phyloP scores from a whole-genome alignment of 2,113 vertebrate species.

The Ctenodactylus gundi region DNA sequence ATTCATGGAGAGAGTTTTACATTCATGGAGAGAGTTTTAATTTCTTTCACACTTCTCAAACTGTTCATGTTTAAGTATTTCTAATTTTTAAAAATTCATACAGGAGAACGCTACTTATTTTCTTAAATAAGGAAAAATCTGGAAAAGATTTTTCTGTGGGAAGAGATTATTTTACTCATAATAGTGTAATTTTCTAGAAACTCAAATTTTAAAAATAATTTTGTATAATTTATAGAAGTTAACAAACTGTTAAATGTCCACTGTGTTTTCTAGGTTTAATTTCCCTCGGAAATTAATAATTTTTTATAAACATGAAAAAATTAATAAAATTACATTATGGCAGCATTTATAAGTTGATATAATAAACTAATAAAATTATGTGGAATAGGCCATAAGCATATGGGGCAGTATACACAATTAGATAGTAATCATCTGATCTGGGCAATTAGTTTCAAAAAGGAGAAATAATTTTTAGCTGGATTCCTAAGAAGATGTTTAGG shows the following conservation, averaged over 20 bases:
- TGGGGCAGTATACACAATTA: not conserved
- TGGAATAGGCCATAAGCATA: conserved; percentile 1
- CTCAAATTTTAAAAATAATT: conserved; percentile 10
- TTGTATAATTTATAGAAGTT: conserved; percentile 20
- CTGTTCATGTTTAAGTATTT: conserved; percentile 34
- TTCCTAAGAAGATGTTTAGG: conserved; percentile 31
- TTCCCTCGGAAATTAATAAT: conserved; percentile 1
- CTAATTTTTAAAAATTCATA: conserved; percentile 24
- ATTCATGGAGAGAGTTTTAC: no score
- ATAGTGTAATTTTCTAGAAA: not conserved
- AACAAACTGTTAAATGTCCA: not conserved
- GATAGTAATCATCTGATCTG: not conserved
- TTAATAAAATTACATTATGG: not conserved
- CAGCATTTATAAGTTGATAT: not conserved
- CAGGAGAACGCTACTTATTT: not conserved
- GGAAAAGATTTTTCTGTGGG: conserved; percentile 37
- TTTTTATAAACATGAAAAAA: not conserved
- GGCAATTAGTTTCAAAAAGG: not conserved
- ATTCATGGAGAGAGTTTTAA: not conserved
- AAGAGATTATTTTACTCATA: conserved; percentile 19
- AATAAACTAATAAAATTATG: not conserved
- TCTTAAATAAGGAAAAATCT: conserved; percentile 8
- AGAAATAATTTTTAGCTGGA: not conserved
- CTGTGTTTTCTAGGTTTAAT: not conserved
- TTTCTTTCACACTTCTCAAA: not conserved